phyloP scores from a whole-genome alignment of 2,888 invertebrate genomes.

The Drosophila planitibia region DNA sequence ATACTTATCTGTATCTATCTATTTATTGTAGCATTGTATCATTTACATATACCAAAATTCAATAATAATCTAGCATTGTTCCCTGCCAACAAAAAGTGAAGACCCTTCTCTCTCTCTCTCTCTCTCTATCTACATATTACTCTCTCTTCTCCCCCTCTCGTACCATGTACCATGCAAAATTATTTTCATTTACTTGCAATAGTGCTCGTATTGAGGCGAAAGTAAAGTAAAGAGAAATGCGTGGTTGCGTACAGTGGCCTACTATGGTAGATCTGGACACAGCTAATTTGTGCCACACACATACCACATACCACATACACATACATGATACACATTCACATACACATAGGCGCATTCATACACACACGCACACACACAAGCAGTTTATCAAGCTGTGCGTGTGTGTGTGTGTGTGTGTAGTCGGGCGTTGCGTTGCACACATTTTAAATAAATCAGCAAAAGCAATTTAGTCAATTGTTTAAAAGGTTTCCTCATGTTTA shows the following conservation, averaged over 20 bases:
- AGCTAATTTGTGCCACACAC: slow-evolving; percentile 53
- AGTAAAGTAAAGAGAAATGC: slow-evolving; percentile 66
- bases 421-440: slow-evolving; percentile 38
- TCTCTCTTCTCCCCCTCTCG: background rate
- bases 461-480: slow-evolving; percentile 69
- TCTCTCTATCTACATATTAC: background rate
- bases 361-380: slow-evolving; percentile 24
- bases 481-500: slow-evolving; percentile 67
- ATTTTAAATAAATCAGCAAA: slow-evolving; percentile 61
- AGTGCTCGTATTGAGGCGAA: slow-evolving; percentile 39
- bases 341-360: slow-evolving; percentile 17
- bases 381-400: slow-evolving; percentile 13
- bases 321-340: slow-evolving; percentile 7
- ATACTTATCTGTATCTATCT: slow-evolving; percentile 33
- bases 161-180: slow-evolving; percentile 49
- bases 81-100: slow-evolving; percentile 30
- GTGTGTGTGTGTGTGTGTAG: slow-evolving; percentile 28
- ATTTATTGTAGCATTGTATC: slow-evolving; percentile 60
- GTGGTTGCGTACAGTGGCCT: slow-evolving; percentile 86
- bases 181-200: slow-evolving; percentile 38
- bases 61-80: slow-evolving; percentile 42
- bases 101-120: background rate
- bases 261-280: slow-evolving; percentile 85
- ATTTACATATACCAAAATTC: slow-evolving; percentile 59
- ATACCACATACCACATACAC: slow-evolving; percentile 18